These are phyloP conservation scores for Cryptoprocta ferox DNA, from an alignment of 2,797 vertebrate genomes.

Conservation along the genomic window DNA sequence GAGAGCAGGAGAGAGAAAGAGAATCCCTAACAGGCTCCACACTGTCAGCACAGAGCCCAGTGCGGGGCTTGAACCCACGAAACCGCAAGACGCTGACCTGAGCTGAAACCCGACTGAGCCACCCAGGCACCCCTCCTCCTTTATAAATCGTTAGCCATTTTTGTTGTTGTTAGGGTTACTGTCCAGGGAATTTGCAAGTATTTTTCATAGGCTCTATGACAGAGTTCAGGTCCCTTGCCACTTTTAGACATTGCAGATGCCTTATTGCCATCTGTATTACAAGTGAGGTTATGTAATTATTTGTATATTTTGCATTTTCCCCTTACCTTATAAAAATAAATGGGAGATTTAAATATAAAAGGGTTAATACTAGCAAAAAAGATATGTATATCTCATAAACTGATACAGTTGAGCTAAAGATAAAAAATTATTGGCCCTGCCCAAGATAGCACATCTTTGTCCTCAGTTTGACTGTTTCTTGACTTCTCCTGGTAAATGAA, in stretches of 20 bases:
- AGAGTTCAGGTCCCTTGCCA: neutral
- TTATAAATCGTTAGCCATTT: neutral
- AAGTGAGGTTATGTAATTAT: neutral
- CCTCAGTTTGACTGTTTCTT: neutral
- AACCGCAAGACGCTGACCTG: too few relatives aligned
- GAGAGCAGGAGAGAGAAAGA: too few relatives aligned
- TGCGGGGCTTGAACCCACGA: too few relatives aligned
- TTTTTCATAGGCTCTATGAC: neutral
- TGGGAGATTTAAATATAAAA: conserved; percentile 31
- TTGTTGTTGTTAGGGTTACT: neutral
- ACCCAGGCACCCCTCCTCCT: neutral
- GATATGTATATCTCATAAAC: neutral
- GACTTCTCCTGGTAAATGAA: neutral
- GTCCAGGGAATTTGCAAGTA: neutral
- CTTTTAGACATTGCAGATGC: neutral
- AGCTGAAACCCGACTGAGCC: too few relatives aligned
- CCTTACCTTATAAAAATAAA: conserved; percentile 42
- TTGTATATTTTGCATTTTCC: neutral
- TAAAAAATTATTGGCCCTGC: neutral
- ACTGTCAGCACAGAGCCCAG: too few relatives aligned
- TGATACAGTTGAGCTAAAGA: neutral
- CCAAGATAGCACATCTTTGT: neutral
- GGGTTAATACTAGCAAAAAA: neutral
- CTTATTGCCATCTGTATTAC: neutral
- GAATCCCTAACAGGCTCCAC: too few relatives aligned